Base-by-base conservation (phyloP, 2,888 invertebrate species). In the Schrankia costaestrigalis region DNA sequence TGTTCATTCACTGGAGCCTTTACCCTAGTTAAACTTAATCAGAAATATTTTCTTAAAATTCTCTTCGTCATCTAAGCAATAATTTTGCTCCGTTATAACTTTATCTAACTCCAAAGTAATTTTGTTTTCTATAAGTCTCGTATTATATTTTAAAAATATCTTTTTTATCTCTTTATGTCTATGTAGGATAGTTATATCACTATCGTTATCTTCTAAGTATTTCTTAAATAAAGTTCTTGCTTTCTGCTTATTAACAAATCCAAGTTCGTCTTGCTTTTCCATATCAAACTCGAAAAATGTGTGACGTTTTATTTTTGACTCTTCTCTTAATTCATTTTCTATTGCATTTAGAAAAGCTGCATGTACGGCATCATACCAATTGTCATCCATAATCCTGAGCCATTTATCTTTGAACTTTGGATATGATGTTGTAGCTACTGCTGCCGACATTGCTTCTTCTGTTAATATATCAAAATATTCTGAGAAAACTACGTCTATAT, bases 371-470 rank as follows among this genome's bases (percentile, higher is more conserved):
- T 26, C 10, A 17, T 17, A 11, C 6, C 7, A 11, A 11, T 26
- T 3, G 11, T 2, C 11, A 7, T 10, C 18, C 14, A 26, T 17
- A 11, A 8, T 11, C 5, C 5, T 26, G 11, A 26, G 17, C 26
- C 26, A 26, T 24, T 35, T 14, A 12, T 12, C 22, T 11, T 26
- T 26, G 11, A 26, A 26, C 17, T 6, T 26, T 3, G 26, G 26
- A 26, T 26, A 14, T 6, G 26, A 15, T 9, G 17, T 9, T 2
- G 26, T 17, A 3, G 26, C 26, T 26, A 26, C 9, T 6, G 26
- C 26, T 8, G 26, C 26, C 6, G 10, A 11, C 4, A 26, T 9
- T 6, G 8, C 15, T 4, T 2, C 17, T 10, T 26, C 26, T 11
- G 15, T 26, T 1, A 17, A 26, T 17, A 26, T 9, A 11, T 26